A percentile compares a stretch with the other conserved stretches of the same genome.
These are phyloP conservation scores for Lycaena phlaeas DNA, from an alignment of 2,888 invertebrate species.

Conservation along the genomic window DNA sequence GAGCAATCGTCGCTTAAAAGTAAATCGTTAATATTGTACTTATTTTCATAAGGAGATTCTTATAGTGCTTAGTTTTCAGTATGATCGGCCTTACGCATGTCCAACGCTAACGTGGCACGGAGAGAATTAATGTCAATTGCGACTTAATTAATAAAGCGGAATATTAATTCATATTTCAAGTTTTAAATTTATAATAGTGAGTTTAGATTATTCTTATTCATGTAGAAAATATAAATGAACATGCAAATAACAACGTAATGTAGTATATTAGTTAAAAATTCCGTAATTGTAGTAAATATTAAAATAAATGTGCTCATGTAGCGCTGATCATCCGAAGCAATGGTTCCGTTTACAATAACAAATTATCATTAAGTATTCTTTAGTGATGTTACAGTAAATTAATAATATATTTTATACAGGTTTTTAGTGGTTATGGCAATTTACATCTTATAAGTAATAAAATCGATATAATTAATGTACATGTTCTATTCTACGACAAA, in stretches of 20 bases:
- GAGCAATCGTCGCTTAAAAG: conserved; percentile 63
- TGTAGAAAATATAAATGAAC: too few relatives aligned
- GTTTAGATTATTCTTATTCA: too few relatives aligned
- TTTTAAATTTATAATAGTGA: too few relatives aligned
- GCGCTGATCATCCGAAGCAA: not conserved
- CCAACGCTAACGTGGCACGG: not conserved
- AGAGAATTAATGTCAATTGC: too few relatives aligned
- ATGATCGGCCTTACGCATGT: conserved; percentile 10
- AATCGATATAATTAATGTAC: conserved; percentile 60
- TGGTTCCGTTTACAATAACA: not conserved
- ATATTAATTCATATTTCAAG: too few relatives aligned
- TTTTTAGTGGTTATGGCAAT: conserved; percentile 7
- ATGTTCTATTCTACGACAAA: conserved; percentile 72
- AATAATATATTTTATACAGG: not conserved
- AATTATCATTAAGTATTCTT: too few relatives aligned
- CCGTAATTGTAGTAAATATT: too few relatives aligned
- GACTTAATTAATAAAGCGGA: too few relatives aligned
- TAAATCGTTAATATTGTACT: conserved; percentile 54
- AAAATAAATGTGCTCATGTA: too few relatives aligned
- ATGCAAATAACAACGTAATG: too few relatives aligned
- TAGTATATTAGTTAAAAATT: too few relatives aligned
- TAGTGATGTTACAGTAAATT: not conserved
- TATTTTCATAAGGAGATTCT: conserved; percentile 51
- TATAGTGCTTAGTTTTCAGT: conserved; percentile 21
- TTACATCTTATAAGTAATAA: conserved; percentile 54